These are phyloP conservation scores for Copidosoma floridanum DNA, from an alignment of 1,140 invertebrate genomes.

Conservation along the genomic window DNA sequence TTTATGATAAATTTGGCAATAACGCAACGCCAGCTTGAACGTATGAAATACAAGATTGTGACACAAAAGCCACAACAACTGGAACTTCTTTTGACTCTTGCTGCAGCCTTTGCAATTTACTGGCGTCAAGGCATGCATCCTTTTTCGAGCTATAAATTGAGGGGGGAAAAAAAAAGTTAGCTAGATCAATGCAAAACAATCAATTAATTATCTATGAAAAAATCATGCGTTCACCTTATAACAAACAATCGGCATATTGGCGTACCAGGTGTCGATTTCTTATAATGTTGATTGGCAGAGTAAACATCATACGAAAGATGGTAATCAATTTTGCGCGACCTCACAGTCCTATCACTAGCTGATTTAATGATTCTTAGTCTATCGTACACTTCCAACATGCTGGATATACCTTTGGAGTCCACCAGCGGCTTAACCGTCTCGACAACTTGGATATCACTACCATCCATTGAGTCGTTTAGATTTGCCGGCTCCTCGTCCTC, in stretches of 20 bases:
- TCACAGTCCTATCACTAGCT: conserved; percentile 40
- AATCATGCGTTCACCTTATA: conserved; percentile 42
- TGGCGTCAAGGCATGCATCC: conserved; percentile 35
- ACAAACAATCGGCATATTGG: conserved; percentile 46
- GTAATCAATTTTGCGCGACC: conserved; percentile 43
- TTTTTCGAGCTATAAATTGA: conserved; percentile 36
- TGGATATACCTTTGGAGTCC: conserved; percentile 32
- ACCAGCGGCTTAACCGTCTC: conserved; percentile 41
- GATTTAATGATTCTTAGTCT: conserved; percentile 51
- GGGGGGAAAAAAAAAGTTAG: not conserved
- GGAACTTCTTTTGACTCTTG: conserved; percentile 39
- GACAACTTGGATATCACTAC: conserved; percentile 45
- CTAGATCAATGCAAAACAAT: conserved; percentile 1
- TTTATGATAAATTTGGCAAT: conserved; percentile 34
- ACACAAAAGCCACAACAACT: conserved; percentile 42
- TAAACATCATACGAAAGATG: conserved; percentile 52
- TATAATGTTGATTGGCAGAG: conserved; percentile 40
- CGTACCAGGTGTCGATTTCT: conserved; percentile 45
- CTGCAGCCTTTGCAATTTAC: conserved; percentile 41
- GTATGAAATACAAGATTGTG: conserved; percentile 40
- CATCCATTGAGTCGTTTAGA: conserved; percentile 22
- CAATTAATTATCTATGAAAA: conserved; percentile 11
- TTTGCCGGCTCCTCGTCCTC: conserved; percentile 45
- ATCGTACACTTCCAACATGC: conserved; percentile 43
- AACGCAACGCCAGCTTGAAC: conserved; percentile 40